A percentile compares a stretch with the other conserved stretches of the same genome.
Evolutionary conservation across 2,888 invertebrate species (phyloP).

Genomic region (Stictocephala bisonia): DNA sequence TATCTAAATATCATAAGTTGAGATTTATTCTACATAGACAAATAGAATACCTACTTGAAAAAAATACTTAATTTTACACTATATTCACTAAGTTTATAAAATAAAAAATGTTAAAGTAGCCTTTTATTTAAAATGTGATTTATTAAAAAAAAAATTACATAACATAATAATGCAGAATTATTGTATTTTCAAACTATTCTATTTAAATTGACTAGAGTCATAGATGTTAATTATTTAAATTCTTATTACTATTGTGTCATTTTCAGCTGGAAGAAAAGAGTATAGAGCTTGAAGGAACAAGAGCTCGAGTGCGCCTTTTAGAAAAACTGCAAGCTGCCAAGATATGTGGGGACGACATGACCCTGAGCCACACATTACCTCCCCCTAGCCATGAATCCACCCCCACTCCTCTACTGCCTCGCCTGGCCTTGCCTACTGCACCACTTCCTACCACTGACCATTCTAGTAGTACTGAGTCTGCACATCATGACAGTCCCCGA

Average conservation of each 20-base stretch:
- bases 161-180: no score
- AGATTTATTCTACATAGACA: no score
- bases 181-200: no score
- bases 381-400: constrained; percentile 52
- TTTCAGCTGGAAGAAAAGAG: constrained; percentile 83
- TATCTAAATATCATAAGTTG: no score
- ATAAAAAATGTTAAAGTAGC: no score
- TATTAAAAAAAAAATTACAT: no score
- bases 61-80: no score
- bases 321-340: constrained; percentile 69
- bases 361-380: constrained; percentile 48
- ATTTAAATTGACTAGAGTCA: no score
- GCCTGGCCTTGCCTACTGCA: constrained; percentile 52
- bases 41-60: no score
- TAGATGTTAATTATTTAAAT: neutral
- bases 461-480: constrained; percentile 74
- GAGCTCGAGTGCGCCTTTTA: constrained; percentile 79
- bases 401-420: constrained; percentile 58
- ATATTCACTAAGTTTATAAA: no score
- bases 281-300: constrained; percentile 85
- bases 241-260: no score
- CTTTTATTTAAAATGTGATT: no score
- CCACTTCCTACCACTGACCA: constrained; percentile 63
- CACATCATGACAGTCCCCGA: constrained; percentile 66
- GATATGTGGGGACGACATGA: constrained; percentile 27